Conservation (phyloP, 2,797 vertebrate genomes). For the Danio aesculapii region DNA sequence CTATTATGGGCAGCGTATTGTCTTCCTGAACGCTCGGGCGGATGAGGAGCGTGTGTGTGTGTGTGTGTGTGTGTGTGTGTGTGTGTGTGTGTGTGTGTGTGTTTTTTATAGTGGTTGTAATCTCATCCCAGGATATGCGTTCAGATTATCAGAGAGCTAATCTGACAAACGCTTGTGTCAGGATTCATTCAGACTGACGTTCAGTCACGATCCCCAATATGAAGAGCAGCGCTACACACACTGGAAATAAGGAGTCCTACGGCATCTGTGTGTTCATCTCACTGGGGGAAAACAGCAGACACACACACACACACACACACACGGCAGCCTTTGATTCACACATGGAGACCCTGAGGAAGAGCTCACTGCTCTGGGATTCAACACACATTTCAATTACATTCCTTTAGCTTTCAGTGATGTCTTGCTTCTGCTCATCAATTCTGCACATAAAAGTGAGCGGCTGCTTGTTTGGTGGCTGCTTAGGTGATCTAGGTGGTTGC, state of each 20-base stretch:
- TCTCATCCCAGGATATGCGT: conserved; percentile 51
- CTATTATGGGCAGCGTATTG: conserved; percentile 27
- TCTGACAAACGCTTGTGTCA: conserved; percentile 61
- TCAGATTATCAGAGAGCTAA: conserved; percentile 64
- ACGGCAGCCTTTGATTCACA: conserved; percentile 51
- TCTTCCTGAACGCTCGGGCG: conserved; percentile 15
- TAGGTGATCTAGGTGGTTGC: not conserved
- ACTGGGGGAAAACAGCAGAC: conserved; percentile 45
- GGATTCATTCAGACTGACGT: conserved; percentile 55
- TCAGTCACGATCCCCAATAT: too few species aligned
- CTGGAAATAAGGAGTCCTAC: conserved; percentile 54
- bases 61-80: too few species aligned
- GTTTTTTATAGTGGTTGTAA: conserved; percentile 52
- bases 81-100: not conserved
- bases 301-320: conserved; percentile 13
- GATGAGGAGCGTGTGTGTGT: not conserved
- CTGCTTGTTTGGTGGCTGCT: not conserved
- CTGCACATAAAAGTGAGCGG: not conserved
- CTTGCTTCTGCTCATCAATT: not conserved
- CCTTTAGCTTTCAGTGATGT: not conserved
- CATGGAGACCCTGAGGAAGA: not conserved
- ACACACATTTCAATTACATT: too few species aligned
- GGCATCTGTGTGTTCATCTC: conserved; percentile 28
- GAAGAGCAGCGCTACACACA: conserved; percentile 26
- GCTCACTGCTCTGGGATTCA: not conserved